Conservation (phyloP, 2,888 invertebrate species). For the Harpalus rufipes region DNA sequence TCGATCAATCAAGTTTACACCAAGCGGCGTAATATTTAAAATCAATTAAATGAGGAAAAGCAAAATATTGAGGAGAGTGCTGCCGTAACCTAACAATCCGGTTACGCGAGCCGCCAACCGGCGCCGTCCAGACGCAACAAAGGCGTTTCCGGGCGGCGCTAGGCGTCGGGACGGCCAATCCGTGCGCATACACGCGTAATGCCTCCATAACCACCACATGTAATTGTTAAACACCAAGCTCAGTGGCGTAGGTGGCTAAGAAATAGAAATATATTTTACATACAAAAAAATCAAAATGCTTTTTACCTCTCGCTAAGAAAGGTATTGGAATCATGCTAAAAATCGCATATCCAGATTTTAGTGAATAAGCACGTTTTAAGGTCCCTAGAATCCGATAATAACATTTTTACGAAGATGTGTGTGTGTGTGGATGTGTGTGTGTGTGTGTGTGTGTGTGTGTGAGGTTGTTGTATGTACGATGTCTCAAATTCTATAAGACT, state of each 20-base stretch:
- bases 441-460: no score
- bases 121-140: not conserved
- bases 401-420: no score
- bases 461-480: no score
- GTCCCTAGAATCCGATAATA: no score
- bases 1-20: slow-evolving; percentile 47
- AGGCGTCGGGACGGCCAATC: slow-evolving; percentile 50
- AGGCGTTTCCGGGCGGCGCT: slow-evolving; percentile 43
- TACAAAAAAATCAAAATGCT: no score
- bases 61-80: not conserved
- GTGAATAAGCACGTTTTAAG: no score
- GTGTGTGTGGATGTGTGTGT: no score
- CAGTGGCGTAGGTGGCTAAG: not conserved
- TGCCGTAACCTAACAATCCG: not conserved
- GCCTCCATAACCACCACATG: slow-evolving; percentile 40
- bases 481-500: no score
- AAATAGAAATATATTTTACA: no score
- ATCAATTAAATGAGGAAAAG: slow-evolving; percentile 29
- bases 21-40: slow-evolving; percentile 29
- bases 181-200: slow-evolving; percentile 25
- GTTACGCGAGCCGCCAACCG: not conserved
- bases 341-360: no score
- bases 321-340: no score
- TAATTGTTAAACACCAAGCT: slow-evolving; percentile 58
- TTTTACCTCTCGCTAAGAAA: no score